These are phyloP conservation scores for Myrmecobius fasciatus DNA, from an alignment of 2,113 vertebrate species.

Conservation along the genomic window DNA sequence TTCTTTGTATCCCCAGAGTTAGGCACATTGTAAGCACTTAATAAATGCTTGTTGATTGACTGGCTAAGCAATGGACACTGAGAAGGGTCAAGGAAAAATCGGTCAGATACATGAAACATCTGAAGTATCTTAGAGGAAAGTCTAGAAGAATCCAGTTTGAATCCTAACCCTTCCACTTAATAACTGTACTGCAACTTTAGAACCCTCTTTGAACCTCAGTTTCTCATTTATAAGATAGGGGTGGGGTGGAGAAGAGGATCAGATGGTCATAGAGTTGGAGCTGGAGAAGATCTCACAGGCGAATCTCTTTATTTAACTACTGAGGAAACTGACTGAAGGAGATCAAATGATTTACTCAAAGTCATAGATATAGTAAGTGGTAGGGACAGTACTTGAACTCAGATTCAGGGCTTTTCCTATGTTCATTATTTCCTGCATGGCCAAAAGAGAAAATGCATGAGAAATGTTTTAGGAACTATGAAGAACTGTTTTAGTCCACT, in stretches of 20 bases:
- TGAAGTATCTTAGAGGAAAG: neutral
- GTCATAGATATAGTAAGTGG: neutral
- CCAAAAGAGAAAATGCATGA: neutral
- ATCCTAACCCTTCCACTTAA: neutral
- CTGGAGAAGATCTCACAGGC: neutral
- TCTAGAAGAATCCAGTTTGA: neutral
- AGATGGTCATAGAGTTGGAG: neutral
- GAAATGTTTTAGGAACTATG: neutral
- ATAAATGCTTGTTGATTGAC: neutral
- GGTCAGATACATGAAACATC: neutral
- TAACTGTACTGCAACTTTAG: neutral
- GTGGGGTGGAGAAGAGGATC: neutral
- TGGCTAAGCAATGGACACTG: neutral
- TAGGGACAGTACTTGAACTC: neutral
- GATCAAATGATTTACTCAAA: neutral
- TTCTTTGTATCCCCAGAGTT: neutral
- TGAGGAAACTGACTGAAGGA: slow-evolving; percentile 10
- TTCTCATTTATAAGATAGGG: neutral
- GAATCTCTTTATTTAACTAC: neutral
- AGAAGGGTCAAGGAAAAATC: neutral
- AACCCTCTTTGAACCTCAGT: neutral
- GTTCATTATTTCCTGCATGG: neutral
- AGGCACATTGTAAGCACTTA: neutral
- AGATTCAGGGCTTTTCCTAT: neutral
- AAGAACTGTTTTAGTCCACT: neutral